Evolutionary conservation across 1,140 invertebrate genomes (phyloP).

Genomic region (Diorhabda elongata): DNA sequence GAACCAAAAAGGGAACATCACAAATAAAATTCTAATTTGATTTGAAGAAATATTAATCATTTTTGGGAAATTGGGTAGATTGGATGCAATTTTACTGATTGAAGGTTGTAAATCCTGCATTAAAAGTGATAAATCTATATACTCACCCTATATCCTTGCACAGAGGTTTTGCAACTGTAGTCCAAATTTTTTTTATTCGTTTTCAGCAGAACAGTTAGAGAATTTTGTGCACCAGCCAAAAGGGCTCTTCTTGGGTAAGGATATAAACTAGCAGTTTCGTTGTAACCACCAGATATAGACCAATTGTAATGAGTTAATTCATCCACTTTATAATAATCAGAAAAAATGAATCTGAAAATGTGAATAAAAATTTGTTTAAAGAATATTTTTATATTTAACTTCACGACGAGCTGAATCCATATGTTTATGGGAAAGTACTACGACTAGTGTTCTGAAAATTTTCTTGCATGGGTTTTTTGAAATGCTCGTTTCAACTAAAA

Average conservation of each 20-base stretch:
- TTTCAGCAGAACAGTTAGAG: constrained; percentile 47
- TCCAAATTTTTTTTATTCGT: constrained; percentile 48
- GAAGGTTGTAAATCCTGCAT: too few relatives aligned
- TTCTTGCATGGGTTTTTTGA: too few relatives aligned
- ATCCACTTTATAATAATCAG: constrained; percentile 19
- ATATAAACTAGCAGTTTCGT: constrained; percentile 41
- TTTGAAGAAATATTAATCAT: too few relatives aligned
- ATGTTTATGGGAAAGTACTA: too few relatives aligned
- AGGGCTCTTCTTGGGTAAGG: constrained; percentile 50
- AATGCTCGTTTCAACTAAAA: too few relatives aligned
- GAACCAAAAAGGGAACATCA: too few relatives aligned
- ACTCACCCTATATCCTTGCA: constrained; percentile 51
- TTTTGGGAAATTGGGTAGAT: too few relatives aligned
- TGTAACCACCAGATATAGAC: constrained; percentile 50
- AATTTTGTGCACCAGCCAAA: constrained; percentile 47
- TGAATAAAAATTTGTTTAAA: not conserved
- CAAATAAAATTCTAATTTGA: too few relatives aligned
- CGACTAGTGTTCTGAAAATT: too few relatives aligned
- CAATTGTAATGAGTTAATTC: constrained; percentile 34
- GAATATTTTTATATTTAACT: too few relatives aligned
- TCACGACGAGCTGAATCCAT: too few relatives aligned
- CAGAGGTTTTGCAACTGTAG: constrained; percentile 49
- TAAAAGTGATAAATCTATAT: not conserved
- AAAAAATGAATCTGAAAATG: constrained; percentile 24
- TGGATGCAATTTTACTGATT: too few relatives aligned